Conservation (phyloP, 1,140 invertebrate genomes). For the Sycobia sp. region DNA sequence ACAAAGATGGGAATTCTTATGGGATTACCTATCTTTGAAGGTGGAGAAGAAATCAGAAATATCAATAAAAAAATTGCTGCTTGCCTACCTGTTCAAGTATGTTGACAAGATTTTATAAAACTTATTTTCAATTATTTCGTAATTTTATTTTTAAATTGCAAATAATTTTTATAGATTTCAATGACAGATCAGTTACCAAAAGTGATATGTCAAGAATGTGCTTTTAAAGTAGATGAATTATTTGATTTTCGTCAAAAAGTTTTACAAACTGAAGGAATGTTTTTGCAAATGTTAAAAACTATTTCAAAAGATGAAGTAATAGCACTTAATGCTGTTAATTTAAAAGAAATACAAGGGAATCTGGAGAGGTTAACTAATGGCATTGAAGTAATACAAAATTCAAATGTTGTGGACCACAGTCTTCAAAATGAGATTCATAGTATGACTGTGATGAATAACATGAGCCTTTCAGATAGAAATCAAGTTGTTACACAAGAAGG, state of each 20-base stretch:
- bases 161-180: constrained; percentile 56
- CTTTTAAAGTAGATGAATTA: constrained; percentile 66
- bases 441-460: constrained; percentile 55
- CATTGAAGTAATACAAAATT: constrained; percentile 48
- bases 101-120: neutral
- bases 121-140: constrained; percentile 5
- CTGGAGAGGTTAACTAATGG: constrained; percentile 43
- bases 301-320: constrained; percentile 47
- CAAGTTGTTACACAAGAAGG: constrained; percentile 55
- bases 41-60: constrained; percentile 63
- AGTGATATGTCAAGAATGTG: constrained; percentile 66
- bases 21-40: constrained; percentile 66
- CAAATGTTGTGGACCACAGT: constrained; percentile 31
- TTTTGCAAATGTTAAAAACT: constrained; percentile 62
- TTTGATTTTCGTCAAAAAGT: constrained; percentile 67
- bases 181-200: constrained; percentile 66
- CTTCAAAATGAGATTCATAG: constrained; percentile 45
- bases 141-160: neutral
- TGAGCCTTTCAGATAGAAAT: constrained; percentile 50
- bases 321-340: constrained; percentile 36
- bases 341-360: constrained; percentile 44
- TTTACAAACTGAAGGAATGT: constrained; percentile 63
- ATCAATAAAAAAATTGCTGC: constrained; percentile 67
- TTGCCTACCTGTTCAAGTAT: constrained; percentile 67
- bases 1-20: constrained; percentile 64